A percentile compares a stretch with the other conserved stretches of the same genome.
phyloP scores from a whole-genome alignment of 2,797 vertebrate species.

The Heteromormyrus szaboi region DNA sequence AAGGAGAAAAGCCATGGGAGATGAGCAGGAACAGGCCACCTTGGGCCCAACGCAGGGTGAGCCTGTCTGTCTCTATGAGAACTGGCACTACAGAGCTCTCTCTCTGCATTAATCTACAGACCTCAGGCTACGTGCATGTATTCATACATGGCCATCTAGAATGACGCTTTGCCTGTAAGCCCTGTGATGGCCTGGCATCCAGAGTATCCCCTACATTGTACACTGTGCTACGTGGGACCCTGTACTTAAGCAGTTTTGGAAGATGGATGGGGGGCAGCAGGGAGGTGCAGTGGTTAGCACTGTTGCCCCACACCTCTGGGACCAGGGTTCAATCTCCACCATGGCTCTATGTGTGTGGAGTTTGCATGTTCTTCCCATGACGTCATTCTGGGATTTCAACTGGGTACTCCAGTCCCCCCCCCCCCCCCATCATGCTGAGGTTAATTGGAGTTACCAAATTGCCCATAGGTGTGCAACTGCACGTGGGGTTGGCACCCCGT shows the following conservation, averaged over 20 bases:
- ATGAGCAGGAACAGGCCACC: constrained; percentile 3
- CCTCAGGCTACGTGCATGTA: background rate
- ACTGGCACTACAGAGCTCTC: background rate
- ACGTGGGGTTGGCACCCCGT: too few relatives aligned
- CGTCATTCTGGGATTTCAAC: too few relatives aligned
- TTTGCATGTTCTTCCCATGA: too few relatives aligned
- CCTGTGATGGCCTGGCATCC: background rate
- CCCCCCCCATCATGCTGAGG: background rate
- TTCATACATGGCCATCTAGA: background rate
- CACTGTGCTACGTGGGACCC: background rate
- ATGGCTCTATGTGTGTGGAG: too few relatives aligned
- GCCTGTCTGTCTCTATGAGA: background rate
- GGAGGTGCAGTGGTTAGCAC: too few relatives aligned
- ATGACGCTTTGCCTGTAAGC: background rate
- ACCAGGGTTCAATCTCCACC: too few relatives aligned
- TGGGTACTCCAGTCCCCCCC: too few relatives aligned
- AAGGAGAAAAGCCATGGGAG: constrained; percentile 59
- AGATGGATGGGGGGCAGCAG: background rate
- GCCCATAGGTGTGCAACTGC: too few relatives aligned
- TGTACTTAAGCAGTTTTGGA: background rate
- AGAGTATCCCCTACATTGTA: background rate
- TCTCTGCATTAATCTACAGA: too few relatives aligned
- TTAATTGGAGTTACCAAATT: background rate
- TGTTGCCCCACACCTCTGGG: too few relatives aligned
- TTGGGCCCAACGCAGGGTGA: constrained; percentile 36